phyloP scores from a whole-genome alignment of 2,797 vertebrate species.

The Pipistrellus pipistrellus region DNA sequence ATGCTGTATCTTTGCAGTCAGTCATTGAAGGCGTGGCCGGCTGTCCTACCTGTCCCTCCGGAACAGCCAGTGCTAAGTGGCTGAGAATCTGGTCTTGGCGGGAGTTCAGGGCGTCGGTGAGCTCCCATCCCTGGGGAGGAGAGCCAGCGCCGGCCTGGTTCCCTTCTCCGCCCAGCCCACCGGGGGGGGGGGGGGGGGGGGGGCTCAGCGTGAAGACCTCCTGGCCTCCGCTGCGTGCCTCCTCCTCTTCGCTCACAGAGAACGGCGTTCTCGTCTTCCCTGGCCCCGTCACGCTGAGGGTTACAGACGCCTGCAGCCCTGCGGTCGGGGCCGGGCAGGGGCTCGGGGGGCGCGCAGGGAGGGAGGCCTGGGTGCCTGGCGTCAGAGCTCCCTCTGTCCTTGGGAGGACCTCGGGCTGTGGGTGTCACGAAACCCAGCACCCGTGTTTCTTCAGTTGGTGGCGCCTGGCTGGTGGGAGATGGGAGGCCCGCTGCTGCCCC shows the following conservation, averaged over 20 bases:
- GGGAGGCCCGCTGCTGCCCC: not conserved
- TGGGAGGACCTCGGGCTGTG: not conserved
- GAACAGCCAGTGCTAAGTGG: not conserved
- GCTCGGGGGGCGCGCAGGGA: not conserved
- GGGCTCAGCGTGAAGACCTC: slow-evolving; percentile 41
- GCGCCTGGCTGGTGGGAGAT: slow-evolving; percentile 23
- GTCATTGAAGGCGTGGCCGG: not conserved
- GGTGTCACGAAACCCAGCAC: slow-evolving; percentile 6
- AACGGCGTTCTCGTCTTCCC: not conserved
- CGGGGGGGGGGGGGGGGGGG: slow-evolving; percentile 71
- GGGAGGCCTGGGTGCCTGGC: not conserved
- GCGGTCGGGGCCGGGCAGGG: not conserved
- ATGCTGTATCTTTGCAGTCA: not conserved
- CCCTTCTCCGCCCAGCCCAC: slow-evolving; percentile 33
- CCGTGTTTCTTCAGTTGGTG: slow-evolving; percentile 28
- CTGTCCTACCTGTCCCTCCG: not conserved
- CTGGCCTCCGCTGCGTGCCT: not conserved
- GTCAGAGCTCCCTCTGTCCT: not conserved
- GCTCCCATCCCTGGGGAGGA: not conserved
- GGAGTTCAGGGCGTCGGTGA: not conserved
- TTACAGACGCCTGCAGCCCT: not conserved
- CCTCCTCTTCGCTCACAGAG: slow-evolving; percentile 25
- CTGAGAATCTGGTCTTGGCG: slow-evolving; percentile 1
- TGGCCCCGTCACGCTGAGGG: not conserved
- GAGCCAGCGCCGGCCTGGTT: not conserved